Base-by-base conservation (phyloP, 2,797 vertebrate species). In the Alfaro cultratus region DNA sequence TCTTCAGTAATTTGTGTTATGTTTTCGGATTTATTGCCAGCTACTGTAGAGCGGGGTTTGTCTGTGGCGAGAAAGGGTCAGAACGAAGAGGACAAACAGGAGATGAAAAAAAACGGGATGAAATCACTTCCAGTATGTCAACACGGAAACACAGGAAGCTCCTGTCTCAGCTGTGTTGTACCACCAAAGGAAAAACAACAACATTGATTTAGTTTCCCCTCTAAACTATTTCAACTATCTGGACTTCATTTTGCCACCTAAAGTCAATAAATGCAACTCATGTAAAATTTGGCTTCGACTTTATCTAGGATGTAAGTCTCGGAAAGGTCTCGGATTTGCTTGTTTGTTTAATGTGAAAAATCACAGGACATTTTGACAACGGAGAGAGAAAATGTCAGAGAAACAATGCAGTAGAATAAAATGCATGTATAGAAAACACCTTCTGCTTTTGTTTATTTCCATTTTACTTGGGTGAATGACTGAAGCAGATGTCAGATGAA, bases 81-180 rank as follows among this genome's bases (percentile, higher is more conserved):
- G 80, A 77, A 91, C 83, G 79, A 89, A 83, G 79, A 86, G 80
- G 74, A 53, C 68, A 81, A 84, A 87, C 53, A 76, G 77, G 57
- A 77, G 60, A 75, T 75, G 15, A 72, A 29, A 45, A 31, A 15
- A 29, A 29, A 3, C 15, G 2, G 88, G 79, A 93, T 92, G 79
- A 82, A 77, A 89, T 80, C 39, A n/a, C 81, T 85, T 85, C 80
- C 81, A 86, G 78, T 80, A 79, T 87, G 87, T 87, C 86, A 90
- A 72, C 83, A 60, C 67, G 84, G 75, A 78, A 76, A 86, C 64
- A 75, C 62, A 76, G 46, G 67, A 57, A 80, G 29, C 78, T 67
- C 84, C 72, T 23, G 49, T 80, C 83, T 87, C 71, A 78, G 75
- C 82, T 76, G n/a, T 79, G 74, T 57, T 64, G 62, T 77, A 83